Evolutionary conservation across 2,797 vertebrate genomes (phyloP).

Genomic region (Diplodus puntazzo): DNA sequence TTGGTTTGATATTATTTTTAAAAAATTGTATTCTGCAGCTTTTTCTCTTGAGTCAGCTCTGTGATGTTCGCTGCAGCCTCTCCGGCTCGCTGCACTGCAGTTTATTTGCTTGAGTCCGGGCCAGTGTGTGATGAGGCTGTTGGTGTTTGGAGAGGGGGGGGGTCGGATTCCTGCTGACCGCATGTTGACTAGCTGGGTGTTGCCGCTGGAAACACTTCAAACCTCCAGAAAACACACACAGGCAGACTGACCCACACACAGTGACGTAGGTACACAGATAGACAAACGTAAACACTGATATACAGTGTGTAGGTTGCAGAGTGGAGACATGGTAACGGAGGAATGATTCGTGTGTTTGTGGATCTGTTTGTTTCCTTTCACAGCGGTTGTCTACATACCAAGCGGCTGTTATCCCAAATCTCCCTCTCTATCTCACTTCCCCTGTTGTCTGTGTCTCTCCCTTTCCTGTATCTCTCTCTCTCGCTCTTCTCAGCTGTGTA

Average conservation of each 20-base stretch:
- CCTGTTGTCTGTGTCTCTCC: slow-evolving; percentile 39
- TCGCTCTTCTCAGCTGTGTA: slow-evolving; percentile 58
- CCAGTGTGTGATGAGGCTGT: slow-evolving; percentile 71
- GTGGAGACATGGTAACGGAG: slow-evolving; percentile 13
- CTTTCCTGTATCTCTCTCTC: slow-evolving; percentile 59
- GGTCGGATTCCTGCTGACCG: slow-evolving; percentile 42
- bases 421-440: slow-evolving; percentile 70
- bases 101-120: slow-evolving; percentile 75
- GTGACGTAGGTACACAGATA: slow-evolving; percentile 38
- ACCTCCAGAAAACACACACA: slow-evolving; percentile 60
- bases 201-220: slow-evolving; percentile 76
- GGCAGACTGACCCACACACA: slow-evolving; percentile 5
- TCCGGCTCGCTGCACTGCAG: slow-evolving; percentile 34
- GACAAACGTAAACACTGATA: slow-evolving; percentile 30
- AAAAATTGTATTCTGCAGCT: slow-evolving; percentile 6
- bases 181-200: slow-evolving; percentile 82
- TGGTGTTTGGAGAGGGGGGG: slow-evolving; percentile 66
- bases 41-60: slow-evolving; percentile 17
- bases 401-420: slow-evolving; percentile 68
- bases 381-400: slow-evolving; percentile 72
- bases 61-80: slow-evolving; percentile 50
- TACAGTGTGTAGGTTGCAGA: slow-evolving; percentile 19
- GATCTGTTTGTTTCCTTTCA: slow-evolving; percentile 76
- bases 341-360: slow-evolving; percentile 28
- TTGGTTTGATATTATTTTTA: slow-evolving; percentile 26